A percentile compares a stretch with the other conserved stretches of the same genome.
phyloP scores from a whole-genome alignment of 2,797 vertebrate genomes.

The Cirrhinus mrigala region DNA sequence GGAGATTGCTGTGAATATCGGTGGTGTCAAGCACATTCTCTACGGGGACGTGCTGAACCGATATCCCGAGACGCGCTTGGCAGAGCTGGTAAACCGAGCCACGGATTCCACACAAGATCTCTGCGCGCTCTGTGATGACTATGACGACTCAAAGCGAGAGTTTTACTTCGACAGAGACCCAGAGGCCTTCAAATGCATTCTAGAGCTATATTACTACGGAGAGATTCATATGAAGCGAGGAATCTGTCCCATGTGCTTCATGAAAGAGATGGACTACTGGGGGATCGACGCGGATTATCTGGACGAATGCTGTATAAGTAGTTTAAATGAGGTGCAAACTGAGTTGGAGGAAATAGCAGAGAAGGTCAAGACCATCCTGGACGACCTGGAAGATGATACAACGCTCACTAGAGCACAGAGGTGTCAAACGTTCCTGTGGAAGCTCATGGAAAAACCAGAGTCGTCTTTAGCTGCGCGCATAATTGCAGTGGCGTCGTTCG shows the following conservation, averaged over 20 bases:
- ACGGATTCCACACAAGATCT: conserved; percentile 82
- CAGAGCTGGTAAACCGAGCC: conserved; percentile 84
- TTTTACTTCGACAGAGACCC: conserved; percentile 98
- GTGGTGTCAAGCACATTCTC: conserved; percentile 91
- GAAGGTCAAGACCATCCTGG: conserved; percentile 90
- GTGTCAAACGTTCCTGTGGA: conserved; percentile 89
- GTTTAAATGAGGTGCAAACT: conserved; percentile 89
- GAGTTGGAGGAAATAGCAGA: conserved; percentile 94
- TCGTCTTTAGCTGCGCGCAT: conserved; percentile 88
- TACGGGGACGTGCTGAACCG: conserved; percentile 84
- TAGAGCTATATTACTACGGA: conserved; percentile 93
- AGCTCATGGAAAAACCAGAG: conserved; percentile 97
- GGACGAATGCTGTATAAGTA: conserved; percentile 92
- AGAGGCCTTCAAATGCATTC: conserved; percentile 92
- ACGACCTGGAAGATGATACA: conserved; percentile 86
- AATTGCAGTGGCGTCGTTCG: conserved; percentile 91
- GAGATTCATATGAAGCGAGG: conserved; percentile 97
- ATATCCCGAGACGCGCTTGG: conserved; percentile 91
- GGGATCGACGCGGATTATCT: conserved; percentile 88
- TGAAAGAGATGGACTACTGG: conserved; percentile 99
- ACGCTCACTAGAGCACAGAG: conserved; percentile 83
- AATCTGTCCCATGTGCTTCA: conserved; percentile 95
- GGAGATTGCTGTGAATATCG: conserved; percentile 92
- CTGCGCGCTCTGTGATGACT: conserved; percentile 92
- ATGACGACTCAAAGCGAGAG: conserved; percentile 88